Evolutionary conservation across 2,797 vertebrate genomes (phyloP).

Genomic region (Acanthurus tractus): DNA sequence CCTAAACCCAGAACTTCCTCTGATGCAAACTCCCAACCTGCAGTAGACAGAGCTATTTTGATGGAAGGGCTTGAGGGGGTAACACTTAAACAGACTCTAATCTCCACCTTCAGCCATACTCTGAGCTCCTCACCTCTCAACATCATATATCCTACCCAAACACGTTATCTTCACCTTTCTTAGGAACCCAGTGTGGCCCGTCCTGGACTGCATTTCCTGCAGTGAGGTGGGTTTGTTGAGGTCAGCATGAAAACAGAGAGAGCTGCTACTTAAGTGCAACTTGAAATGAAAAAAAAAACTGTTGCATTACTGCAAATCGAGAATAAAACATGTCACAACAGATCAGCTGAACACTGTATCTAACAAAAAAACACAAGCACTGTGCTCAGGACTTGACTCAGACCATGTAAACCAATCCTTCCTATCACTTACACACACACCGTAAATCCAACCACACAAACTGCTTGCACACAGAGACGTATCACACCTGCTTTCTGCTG

Average conservation of each 20-base stretch:
- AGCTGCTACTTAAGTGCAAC: slow-evolving; percentile 53
- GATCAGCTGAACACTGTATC: slow-evolving; percentile 74
- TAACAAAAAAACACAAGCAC: slow-evolving; percentile 60
- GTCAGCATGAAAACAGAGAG: slow-evolving; percentile 43
- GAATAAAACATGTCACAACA: slow-evolving; percentile 49
- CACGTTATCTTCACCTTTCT: slow-evolving; percentile 32
- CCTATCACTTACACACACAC: slow-evolving; percentile 53
- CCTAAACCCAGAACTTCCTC: slow-evolving; percentile 57
- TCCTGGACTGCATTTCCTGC: slow-evolving; percentile 44
- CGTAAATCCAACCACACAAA: slow-evolving; percentile 47
- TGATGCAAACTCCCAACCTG: slow-evolving; percentile 52
- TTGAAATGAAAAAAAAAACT: slow-evolving; percentile 50
- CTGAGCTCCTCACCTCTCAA: slow-evolving; percentile 26
- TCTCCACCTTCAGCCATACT: slow-evolving; percentile 51
- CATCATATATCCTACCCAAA: slow-evolving; percentile 41
- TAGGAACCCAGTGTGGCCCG: slow-evolving; percentile 22
- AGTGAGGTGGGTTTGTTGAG: slow-evolving; percentile 25
- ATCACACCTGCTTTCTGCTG: slow-evolving; percentile 61
- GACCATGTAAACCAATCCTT: slow-evolving; percentile 62
- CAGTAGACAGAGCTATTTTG: slow-evolving; percentile 52
- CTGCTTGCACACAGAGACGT: slow-evolving; percentile 62
- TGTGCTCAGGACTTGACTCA: slow-evolving; percentile 76
- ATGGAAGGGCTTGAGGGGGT: slow-evolving; percentile 42
- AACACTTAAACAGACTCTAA: slow-evolving; percentile 34
- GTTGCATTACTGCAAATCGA: slow-evolving; percentile 67